A percentile compares a stretch with the other conserved stretches of the same genome.
Conservation (phyloP, 2,797 vertebrate species). For the Fringilla coelebs region DNA sequence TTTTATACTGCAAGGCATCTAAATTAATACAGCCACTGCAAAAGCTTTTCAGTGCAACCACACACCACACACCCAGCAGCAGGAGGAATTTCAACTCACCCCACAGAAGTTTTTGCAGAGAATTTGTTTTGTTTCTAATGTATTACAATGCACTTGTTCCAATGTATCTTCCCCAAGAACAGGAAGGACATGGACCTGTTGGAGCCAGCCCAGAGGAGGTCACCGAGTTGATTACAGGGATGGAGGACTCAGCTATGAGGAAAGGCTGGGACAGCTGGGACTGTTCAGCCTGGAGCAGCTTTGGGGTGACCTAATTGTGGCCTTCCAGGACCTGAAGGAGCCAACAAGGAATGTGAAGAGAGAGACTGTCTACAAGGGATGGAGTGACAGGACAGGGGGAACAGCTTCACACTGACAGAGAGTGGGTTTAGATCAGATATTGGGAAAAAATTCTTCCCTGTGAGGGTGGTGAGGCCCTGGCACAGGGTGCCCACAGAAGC, state of each 20-base stretch:
- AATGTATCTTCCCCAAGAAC: neutral
- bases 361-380: neutral
- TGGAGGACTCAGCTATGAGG: neutral
- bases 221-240: neutral
- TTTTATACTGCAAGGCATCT: neutral
- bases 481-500: neutral
- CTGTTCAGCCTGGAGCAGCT: neutral
- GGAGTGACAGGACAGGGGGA: neutral
- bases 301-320: neutral
- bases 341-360: neutral
- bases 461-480: neutral
- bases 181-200: neutral
- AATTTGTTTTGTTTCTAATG: neutral
- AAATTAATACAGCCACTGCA: neutral
- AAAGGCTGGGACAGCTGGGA: neutral
- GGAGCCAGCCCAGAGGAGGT: neutral
- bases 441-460: neutral
- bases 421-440: accelerated
- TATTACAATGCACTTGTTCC: neutral
- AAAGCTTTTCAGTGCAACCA: neutral
- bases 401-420: neutral
- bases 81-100: neutral
- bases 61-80: neutral
- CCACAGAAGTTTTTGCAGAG: neutral
- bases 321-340: neutral